phyloP scores from a whole-genome alignment of 2,113 vertebrate genomes.

The Mungos mungo region DNA sequence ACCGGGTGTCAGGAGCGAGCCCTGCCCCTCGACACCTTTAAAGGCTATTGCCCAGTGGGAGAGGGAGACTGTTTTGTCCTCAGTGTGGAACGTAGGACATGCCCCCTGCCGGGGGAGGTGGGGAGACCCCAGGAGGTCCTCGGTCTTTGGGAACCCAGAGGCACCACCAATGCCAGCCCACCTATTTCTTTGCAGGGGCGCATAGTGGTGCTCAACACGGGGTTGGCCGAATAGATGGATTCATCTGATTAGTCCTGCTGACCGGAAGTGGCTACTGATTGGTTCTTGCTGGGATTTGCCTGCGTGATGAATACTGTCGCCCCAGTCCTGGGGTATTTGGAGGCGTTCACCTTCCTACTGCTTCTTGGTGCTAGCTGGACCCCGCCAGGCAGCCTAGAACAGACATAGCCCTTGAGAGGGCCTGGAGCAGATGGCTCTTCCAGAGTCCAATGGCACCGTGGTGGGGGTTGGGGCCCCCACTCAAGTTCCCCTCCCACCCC shows the following conservation, averaged over 20 bases:
- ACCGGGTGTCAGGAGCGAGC: background rate
- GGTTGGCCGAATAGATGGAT: background rate
- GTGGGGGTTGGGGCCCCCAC: background rate
- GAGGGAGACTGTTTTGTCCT: background rate
- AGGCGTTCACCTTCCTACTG: background rate
- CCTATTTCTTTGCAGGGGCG: background rate
- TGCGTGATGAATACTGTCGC: background rate
- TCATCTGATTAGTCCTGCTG: background rate
- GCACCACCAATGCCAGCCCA: background rate
- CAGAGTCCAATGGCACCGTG: rapidly evolving
- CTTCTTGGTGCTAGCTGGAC: background rate
- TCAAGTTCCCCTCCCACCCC: background rate
- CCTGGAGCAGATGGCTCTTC: background rate
- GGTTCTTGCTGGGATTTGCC: background rate
- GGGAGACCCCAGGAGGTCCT: background rate
- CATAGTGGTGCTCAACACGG: background rate
- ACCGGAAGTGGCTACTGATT: background rate
- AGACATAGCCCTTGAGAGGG: background rate
- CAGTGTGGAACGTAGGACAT: too few species aligned
- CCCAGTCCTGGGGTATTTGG: too few species aligned
- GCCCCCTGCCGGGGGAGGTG: background rate
- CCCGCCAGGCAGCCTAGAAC: background rate
- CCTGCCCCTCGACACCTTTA: background rate
- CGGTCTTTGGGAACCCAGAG: background rate
- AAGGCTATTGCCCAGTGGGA: background rate